A percentile compares a stretch with the other conserved stretches of the same genome.
Conservation (phyloP, 2,113 vertebrate species). For the Scomber colias region DNA sequence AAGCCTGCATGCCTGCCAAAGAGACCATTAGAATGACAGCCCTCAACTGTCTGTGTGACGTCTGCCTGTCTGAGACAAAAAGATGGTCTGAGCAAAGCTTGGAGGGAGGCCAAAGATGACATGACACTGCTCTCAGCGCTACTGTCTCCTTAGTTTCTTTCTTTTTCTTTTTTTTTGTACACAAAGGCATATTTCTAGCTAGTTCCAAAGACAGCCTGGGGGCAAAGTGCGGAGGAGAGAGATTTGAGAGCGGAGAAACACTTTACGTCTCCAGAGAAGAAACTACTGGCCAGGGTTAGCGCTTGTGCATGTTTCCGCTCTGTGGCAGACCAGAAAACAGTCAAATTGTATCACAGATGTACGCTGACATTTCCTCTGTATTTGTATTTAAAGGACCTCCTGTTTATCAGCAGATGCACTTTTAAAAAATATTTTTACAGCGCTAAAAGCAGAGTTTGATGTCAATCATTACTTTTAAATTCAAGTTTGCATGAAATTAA, state of each 20-base stretch:
- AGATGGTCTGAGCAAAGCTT: constrained; percentile 67
- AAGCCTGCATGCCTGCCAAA: constrained; percentile 61
- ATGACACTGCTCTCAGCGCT: constrained; percentile 70
- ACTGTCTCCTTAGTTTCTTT: constrained; percentile 53
- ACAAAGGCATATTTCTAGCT: constrained; percentile 72
- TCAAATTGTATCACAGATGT: constrained; percentile 63
- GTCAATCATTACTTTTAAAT: constrained; percentile 1
- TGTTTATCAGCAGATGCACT: not conserved
- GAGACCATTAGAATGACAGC: constrained; percentile 66
- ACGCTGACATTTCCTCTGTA: constrained; percentile 16
- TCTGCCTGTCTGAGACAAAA: constrained; percentile 67
- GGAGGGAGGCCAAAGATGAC: constrained; percentile 74
- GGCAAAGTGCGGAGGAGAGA: constrained; percentile 54
- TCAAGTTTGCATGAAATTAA: constrained; percentile 22
- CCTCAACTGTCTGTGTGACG: constrained; percentile 69
- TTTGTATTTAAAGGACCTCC: not conserved
- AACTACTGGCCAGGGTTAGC: constrained; percentile 40
- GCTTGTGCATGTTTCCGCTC: constrained; percentile 60
- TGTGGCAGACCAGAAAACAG: constrained; percentile 38
- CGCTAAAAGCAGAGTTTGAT: not conserved
- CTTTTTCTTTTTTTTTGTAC: constrained; percentile 8
- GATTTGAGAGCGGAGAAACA: constrained; percentile 57
- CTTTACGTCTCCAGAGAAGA: constrained; percentile 63
- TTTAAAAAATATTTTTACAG: not conserved
- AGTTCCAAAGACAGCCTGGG: constrained; percentile 64